These are phyloP conservation scores for Beaufortia kweichowensis DNA, from an alignment of 2,113 vertebrate species.

Conservation along the genomic window DNA sequence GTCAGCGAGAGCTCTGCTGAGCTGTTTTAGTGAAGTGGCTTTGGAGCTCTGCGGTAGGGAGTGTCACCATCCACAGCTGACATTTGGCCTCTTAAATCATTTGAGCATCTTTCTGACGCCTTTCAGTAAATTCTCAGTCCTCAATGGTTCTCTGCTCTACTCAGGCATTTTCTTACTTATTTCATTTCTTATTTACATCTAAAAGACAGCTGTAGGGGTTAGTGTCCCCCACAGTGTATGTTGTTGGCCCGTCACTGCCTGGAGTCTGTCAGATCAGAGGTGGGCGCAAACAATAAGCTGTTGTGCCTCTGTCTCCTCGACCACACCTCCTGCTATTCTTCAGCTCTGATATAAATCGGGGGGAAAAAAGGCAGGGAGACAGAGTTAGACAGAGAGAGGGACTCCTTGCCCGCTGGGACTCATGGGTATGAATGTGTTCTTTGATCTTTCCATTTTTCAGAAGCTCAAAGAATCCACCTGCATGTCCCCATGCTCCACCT, in stretches of 20 bases:
- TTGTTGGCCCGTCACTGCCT: conserved; percentile 18
- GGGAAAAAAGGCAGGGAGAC: conserved; percentile 19
- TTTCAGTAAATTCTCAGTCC: background rate
- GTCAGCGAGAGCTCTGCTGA: conserved; percentile 14
- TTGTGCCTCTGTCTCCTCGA: conserved; percentile 64
- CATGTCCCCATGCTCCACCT: conserved; percentile 33
- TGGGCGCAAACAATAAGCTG: conserved; percentile 64
- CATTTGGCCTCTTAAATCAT: conserved; percentile 14
- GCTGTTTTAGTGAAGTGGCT: conserved; percentile 29
- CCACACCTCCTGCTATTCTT: conserved; percentile 55
- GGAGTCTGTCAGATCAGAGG: conserved; percentile 64
- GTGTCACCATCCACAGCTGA: conserved; percentile 13
- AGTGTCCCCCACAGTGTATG: conserved; percentile 7
- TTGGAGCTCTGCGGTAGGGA: conserved; percentile 12
- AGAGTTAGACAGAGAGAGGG: conserved; percentile 24
- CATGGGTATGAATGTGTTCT: conserved; percentile 53
- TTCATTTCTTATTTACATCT: conserved; percentile 7
- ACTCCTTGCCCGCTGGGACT: conserved; percentile 46
- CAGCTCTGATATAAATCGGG: conserved; percentile 10
- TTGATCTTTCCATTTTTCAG: conserved; percentile 65
- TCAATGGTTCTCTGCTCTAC: background rate
- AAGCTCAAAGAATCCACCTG: conserved; percentile 63
- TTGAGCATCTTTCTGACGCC: background rate
- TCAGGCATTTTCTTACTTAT: background rate
- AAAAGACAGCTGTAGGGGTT: conserved; percentile 40